These are phyloP conservation scores for Vultur gryphus DNA, from an alignment of 2,797 vertebrate species.

Conservation along the genomic window DNA sequence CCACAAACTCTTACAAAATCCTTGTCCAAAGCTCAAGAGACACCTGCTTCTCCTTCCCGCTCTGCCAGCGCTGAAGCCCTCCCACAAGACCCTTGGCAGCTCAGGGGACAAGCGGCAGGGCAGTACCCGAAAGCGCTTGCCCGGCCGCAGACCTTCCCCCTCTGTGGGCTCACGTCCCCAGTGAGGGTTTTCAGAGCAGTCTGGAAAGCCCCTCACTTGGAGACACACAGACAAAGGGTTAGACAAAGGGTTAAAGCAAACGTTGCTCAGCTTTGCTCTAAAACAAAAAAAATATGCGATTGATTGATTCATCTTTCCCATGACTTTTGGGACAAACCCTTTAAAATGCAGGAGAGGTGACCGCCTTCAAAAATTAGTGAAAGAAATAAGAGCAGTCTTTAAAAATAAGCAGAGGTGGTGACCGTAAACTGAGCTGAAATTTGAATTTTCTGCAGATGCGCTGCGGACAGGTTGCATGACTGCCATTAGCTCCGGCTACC, in stretches of 20 bases:
- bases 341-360: not conserved
- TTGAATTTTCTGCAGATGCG: not conserved
- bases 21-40: not conserved
- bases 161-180: fast-evolving
- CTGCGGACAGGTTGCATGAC: not conserved
- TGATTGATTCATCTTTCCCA: not conserved
- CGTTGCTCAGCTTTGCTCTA: not conserved
- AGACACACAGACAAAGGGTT: not conserved
- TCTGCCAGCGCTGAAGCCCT: not conserved
- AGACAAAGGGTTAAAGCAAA: not conserved
- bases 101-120: fast-evolving
- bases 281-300: fast-evolving
- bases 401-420: not conserved
- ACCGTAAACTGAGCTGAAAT: not conserved
- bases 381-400: not conserved
- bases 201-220: not conserved
- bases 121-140: fast-evolving
- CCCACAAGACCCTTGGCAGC: not conserved
- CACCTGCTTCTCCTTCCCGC: not conserved
- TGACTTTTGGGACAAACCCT: not conserved
- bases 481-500: fast-evolving
- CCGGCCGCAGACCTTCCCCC: fast-evolving
- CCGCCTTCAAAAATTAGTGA: fast-evolving
- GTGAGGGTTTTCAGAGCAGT: not conserved
- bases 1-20: not conserved